Base-by-base conservation (phyloP, 1,140 invertebrate species). In the Drosophila nikananu region DNA sequence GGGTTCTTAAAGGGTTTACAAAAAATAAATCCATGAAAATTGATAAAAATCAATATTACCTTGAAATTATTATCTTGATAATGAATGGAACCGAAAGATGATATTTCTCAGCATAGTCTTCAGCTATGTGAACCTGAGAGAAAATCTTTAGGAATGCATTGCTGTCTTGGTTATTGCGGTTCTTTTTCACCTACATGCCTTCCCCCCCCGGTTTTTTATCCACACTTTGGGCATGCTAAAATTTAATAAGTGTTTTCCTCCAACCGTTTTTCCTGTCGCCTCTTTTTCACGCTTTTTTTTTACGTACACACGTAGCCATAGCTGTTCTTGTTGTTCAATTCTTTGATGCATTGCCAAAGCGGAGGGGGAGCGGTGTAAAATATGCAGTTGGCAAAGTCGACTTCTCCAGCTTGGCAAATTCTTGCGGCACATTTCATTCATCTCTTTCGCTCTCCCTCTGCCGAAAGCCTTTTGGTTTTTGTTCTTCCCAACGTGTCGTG, bases 191-290 rank as follows among this genome's bases (percentile, higher is more conserved):
- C 25, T 57, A 17, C 37, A 51, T 41, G 30, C 27, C 12, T 39
- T 46, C n/a, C 48, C 19, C 48, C 19, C 39, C 35, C 12, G 0
- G 19, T 39, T 30, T 35, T 25, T 46, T 32, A 27, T 58, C 41
- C 49, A 37, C 65, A 62, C 79, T 80, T 77, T 83, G 67, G 71
- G 81, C 77, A 83, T 87, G 75, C 71, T 76, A 81, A 89, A 89
- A 90, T 86, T 84, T 89, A 89, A 89, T 89, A 89, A 90, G 86
- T 80, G 81, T 82, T 89, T 89, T 90, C 86, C 74, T 72, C 68
- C 77, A 81, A 87, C 83, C 79, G 77, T 87, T 89, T 77, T 86
- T 83, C 58, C 57, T 64, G 66, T 73, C 64, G 71, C 67, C 77
- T 80, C 70, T 80, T 82, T 79, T 79, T 79, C 77, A 79, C 77